phyloP scores from a whole-genome alignment of 2,113 vertebrate genomes.

The Mustela lutreola region DNA sequence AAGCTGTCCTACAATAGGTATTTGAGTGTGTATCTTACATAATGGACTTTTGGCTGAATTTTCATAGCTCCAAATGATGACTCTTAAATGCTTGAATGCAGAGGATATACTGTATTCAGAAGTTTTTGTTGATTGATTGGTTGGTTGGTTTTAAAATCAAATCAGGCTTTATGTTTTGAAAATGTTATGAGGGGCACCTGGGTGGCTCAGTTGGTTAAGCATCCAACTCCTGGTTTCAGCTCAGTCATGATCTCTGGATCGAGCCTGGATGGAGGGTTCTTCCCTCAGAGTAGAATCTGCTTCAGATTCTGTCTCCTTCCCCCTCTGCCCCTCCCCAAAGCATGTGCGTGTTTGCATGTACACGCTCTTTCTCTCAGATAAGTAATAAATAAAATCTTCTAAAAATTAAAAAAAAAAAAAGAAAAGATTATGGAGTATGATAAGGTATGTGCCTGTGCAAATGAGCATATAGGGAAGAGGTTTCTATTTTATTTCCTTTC shows the following conservation, averaged over 20 bases:
- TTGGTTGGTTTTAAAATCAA: conserved; percentile 43
- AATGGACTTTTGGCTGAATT: background rate
- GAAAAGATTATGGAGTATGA: background rate
- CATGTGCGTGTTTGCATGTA: accelerated
- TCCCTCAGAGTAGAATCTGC: background rate
- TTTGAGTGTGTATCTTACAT: background rate
- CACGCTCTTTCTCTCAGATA: background rate
- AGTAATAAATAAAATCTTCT: background rate
- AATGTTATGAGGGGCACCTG: background rate
- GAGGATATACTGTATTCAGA: background rate
- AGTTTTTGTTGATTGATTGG: background rate
- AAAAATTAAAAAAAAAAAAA: background rate
- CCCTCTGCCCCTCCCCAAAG: background rate
- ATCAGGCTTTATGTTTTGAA: background rate
- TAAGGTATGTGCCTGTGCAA: background rate
- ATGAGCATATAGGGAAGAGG: background rate
- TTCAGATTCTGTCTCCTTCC: background rate
- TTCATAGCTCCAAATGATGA: background rate
- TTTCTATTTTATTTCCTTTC: conserved; percentile 47
- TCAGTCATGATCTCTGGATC: background rate
- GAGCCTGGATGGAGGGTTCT: background rate
- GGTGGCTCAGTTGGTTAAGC: background rate
- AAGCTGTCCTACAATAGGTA: background rate
- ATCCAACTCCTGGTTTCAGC: background rate
- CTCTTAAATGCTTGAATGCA: background rate